Conservation (phyloP, 2,888 invertebrate genomes). For the Dyspetes luteomarginatus region DNA sequence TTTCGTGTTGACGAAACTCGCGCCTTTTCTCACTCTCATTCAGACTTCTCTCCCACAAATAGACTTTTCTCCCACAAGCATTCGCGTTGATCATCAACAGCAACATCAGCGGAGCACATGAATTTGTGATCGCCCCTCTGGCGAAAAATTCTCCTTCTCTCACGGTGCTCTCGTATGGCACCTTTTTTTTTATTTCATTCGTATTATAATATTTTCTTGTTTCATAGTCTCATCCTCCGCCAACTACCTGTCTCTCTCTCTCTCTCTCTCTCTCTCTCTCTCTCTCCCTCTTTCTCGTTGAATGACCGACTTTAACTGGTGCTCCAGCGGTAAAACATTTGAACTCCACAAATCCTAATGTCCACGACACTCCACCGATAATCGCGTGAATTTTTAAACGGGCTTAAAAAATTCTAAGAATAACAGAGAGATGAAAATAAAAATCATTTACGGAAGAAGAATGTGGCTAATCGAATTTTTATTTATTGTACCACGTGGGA, state of each 20-base stretch:
- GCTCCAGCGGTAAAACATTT: neutral
- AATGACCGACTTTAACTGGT: slow-evolving; percentile 51
- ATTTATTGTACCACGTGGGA: neutral
- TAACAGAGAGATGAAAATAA: slow-evolving; percentile 10
- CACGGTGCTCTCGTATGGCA: slow-evolving; percentile 22
- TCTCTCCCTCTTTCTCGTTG: slow-evolving; percentile 32
- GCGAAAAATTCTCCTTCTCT: slow-evolving; percentile 32
- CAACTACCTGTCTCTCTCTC: neutral
- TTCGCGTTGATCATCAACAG: slow-evolving; percentile 30
- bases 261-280: neutral
- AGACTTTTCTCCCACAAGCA: too few relatives aligned
- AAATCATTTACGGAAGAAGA: neutral
- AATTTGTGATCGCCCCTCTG: neutral
- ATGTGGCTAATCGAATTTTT: neutral
- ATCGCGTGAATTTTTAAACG: neutral
- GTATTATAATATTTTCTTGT: too few relatives aligned
- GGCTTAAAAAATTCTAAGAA: neutral
- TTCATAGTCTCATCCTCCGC: neutral
- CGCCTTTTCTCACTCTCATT: slow-evolving; percentile 42
- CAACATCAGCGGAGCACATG: slow-evolving; percentile 12
- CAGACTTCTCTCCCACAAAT: slow-evolving; percentile 22
- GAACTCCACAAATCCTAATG: neutral
- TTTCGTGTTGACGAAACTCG: slow-evolving; percentile 35
- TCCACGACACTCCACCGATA: neutral
- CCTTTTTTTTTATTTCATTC: slow-evolving; percentile 27